Evolutionary conservation across 2,888 invertebrate species (phyloP).

Genomic region (Xestia xanthographa): DNA sequence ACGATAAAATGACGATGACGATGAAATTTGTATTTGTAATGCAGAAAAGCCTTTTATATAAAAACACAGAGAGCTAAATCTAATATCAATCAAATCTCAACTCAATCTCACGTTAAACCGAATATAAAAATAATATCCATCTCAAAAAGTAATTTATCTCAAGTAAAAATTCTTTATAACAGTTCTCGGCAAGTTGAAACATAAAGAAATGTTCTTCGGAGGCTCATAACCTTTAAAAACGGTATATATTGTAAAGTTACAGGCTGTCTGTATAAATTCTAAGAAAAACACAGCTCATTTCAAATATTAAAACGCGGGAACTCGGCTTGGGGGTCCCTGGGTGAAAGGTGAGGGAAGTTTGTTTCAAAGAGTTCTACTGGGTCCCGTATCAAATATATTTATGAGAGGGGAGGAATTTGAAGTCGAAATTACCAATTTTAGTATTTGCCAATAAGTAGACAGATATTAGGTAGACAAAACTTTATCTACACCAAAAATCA

Average conservation of each 20-base stretch:
- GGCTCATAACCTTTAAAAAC: conserved; percentile 70
- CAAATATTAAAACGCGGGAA: conserved; percentile 77
- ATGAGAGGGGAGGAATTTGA: background rate
- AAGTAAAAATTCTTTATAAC: conserved; percentile 52
- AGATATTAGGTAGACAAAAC: background rate
- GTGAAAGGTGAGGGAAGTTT: conserved; percentile 53
- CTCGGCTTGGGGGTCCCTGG: conserved; percentile 58
- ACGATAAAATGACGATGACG: too few species aligned
- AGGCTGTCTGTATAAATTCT: conserved; percentile 69
- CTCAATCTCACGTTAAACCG: conserved; percentile 1
- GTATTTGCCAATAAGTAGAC: background rate
- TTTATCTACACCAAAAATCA: background rate
- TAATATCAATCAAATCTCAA: conserved; percentile 42
- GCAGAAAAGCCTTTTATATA: background rate
- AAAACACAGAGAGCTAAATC: conserved; percentile 12
- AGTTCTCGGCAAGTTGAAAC: conserved; percentile 61
- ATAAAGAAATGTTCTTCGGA: conserved; percentile 61
- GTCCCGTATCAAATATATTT: conserved; percentile 41
- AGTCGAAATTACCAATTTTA: rapidly evolving
- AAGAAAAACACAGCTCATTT: conserved; percentile 78
- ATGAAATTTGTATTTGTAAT: background rate
- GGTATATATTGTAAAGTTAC: conserved; percentile 70
- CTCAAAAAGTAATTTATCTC: conserved; percentile 49
- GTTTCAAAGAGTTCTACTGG: conserved; percentile 40
- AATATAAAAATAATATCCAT: conserved; percentile 41